A percentile compares a stretch with the other conserved stretches of the same genome.
These are phyloP conservation scores for Dendroctonus ponderosae DNA, from an alignment of 1,140 invertebrate genomes.

Conservation along the genomic window DNA sequence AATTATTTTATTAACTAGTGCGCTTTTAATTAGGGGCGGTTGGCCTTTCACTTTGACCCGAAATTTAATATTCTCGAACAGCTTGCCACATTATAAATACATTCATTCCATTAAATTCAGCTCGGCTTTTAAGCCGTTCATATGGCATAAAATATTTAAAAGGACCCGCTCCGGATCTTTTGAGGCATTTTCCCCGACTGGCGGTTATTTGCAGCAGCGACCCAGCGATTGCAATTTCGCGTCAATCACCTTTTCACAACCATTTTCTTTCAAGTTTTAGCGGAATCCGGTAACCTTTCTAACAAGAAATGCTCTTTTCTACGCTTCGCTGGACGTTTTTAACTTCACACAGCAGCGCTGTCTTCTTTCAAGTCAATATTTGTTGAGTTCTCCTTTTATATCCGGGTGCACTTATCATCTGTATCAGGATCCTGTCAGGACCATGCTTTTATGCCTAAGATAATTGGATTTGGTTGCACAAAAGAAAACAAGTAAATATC, in stretches of 20 bases:
- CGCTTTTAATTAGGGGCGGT: too few species aligned
- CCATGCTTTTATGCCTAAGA: not conserved
- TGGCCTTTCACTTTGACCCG: too few species aligned
- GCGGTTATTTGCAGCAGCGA: slow-evolving; percentile 27
- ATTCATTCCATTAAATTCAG: slow-evolving; percentile 18
- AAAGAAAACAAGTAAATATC: too few species aligned
- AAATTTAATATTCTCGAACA: not conserved
- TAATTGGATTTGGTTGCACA: too few species aligned
- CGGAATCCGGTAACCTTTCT: slow-evolving; percentile 27
- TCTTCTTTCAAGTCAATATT: slow-evolving; percentile 35
- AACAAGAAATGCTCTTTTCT: slow-evolving; percentile 33
- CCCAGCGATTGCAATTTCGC: slow-evolving; percentile 33
- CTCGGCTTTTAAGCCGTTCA: slow-evolving; percentile 13
- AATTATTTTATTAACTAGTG: too few species aligned
- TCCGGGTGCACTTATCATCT: slow-evolving; percentile 31
- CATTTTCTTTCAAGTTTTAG: slow-evolving; percentile 35
- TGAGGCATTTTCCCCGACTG: slow-evolving; percentile 22
- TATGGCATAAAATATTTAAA: slow-evolving; percentile 33
- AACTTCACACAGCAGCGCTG: slow-evolving; percentile 30
- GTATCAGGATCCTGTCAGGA: slow-evolving; percentile 22
- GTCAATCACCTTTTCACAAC: slow-evolving; percentile 35
- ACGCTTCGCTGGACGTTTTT: slow-evolving; percentile 34
- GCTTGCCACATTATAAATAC: slow-evolving; percentile 13
- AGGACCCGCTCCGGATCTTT: slow-evolving; percentile 25
- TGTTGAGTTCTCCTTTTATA: slow-evolving; percentile 32